Base-by-base conservation (phyloP, 2,888 invertebrate genomes). In the Leucophenga maculata region DNA sequence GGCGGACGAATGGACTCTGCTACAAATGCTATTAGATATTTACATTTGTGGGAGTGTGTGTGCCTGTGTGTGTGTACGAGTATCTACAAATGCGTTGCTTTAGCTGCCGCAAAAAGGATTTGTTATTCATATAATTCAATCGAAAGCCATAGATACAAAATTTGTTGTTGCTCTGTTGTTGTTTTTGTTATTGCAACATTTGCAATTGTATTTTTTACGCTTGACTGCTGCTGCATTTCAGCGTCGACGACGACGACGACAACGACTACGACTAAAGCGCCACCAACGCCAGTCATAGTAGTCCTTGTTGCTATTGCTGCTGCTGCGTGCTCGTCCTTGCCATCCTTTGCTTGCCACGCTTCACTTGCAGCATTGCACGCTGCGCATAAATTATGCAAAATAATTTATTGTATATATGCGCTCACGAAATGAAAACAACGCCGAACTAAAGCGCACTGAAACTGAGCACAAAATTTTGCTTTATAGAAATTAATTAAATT, bases 131-230 rank as follows among this genome's bases (percentile, higher is more conserved):
- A 39, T 39, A 39, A 39, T 39, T 39, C 39, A 39, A 39, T 39
- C 39, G 39, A 39, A 39, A 39, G 39, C 39, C 39, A 39, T 60
- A 54, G 62, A 71, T 69, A 72, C 67, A 66, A 64, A 69, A 54
- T 68, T 69, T 18, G 55, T 39, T 39, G 11, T 39, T 39, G 39
- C 1, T n/a, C n/a, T 39, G 39, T 39, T 39, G 39, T 39, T 39
- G 8, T 39, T 46, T 11, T 55, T 50, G 32, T 48, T 31, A 44
- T 65, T 57, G 44, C 50, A 52, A 55, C 16, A 68, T 48, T 67
- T 59, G 64, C 50, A 39, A 39, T 73, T 67, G 64, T 70, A 39
- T 60, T 74, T 71, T 74, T 68, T 68, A 70, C 70, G 65, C 74
- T 55, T 65, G 18, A 70, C 39, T 39, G 39, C 39, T 39, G 39